A percentile compares a stretch with the other conserved stretches of the same genome.
These are phyloP conservation scores for Drosophila infuscata DNA, from an alignment of 2,888 invertebrate species.

Conservation along the genomic window DNA sequence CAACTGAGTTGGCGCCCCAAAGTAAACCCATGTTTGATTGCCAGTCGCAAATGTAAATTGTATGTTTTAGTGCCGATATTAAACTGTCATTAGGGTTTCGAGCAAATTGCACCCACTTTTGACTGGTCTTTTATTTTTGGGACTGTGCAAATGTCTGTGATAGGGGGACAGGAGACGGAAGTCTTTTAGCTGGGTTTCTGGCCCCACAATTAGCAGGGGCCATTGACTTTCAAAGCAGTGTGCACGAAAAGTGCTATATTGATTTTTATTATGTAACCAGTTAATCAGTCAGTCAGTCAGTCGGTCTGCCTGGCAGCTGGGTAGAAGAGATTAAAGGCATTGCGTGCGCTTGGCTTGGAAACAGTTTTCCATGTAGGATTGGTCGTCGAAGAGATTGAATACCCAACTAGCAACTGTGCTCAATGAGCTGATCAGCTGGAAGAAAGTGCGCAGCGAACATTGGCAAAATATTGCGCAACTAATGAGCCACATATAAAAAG, in stretches of 20 bases:
- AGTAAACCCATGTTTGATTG: slow-evolving; percentile 16
- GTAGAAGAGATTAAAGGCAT: slow-evolving; percentile 39
- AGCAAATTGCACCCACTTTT: slow-evolving; percentile 35
- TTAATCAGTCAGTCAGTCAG: slow-evolving; percentile 19
- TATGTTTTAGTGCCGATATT: slow-evolving; percentile 33
- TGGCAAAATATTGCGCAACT: slow-evolving; percentile 54
- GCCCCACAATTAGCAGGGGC: slow-evolving; percentile 46
- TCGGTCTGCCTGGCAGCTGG: slow-evolving; percentile 10
- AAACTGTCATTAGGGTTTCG: slow-evolving; percentile 48
- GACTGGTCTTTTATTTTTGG: slow-evolving; percentile 32
- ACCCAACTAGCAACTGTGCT: slow-evolving; percentile 49
- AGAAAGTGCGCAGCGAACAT: slow-evolving; percentile 56
- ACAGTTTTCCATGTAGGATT: slow-evolving; percentile 15
- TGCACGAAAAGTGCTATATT: slow-evolving; percentile 55
- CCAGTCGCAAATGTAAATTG: slow-evolving; percentile 40
- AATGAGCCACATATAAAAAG: slow-evolving; percentile 46
- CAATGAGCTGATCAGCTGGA: slow-evolving; percentile 75
- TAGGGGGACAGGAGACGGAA: not conserved
- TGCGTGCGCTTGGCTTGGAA: slow-evolving; percentile 57
- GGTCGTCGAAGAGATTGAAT: slow-evolving; percentile 38
- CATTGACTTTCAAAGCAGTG: slow-evolving; percentile 42
- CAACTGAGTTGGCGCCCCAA: not conserved
- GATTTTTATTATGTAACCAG: slow-evolving; percentile 60
- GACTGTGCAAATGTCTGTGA: not conserved
- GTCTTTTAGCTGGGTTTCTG: not conserved